Conservation (phyloP, 2,113 vertebrate genomes). For the Daubentonia madagascariensis region DNA sequence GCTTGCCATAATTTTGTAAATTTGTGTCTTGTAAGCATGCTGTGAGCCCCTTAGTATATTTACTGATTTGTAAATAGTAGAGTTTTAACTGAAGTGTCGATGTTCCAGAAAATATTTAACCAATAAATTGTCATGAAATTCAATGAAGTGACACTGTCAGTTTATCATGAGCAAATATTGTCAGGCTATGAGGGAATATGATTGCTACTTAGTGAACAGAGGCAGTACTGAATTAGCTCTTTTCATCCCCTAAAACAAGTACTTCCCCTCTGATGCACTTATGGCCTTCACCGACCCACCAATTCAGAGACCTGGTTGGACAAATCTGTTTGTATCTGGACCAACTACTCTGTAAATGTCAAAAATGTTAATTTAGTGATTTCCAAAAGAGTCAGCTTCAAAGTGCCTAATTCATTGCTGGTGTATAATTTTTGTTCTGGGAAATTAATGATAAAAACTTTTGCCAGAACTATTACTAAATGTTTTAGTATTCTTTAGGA, state of each 20-base stretch:
- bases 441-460: background rate
- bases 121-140: background rate
- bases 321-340: background rate
- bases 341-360: background rate
- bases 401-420: background rate
- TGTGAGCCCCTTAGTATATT: background rate
- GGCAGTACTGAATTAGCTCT: background rate
- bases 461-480: background rate
- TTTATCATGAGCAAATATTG: background rate
- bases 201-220: background rate
- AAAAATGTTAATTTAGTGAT: background rate
- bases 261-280: background rate
- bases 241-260: background rate
- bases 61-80: constrained; percentile 50
- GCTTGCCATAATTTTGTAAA: background rate
- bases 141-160: background rate
- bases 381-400: background rate
- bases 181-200: background rate
- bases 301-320: background rate
- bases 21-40: constrained; percentile 20
- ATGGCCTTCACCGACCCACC: background rate
- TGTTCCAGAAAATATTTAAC: background rate
- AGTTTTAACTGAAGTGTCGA: constrained; percentile 14
- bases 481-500: background rate
- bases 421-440: background rate